phyloP scores from a whole-genome alignment of 2,888 invertebrate genomes.

The Apodemia hepburni region DNA sequence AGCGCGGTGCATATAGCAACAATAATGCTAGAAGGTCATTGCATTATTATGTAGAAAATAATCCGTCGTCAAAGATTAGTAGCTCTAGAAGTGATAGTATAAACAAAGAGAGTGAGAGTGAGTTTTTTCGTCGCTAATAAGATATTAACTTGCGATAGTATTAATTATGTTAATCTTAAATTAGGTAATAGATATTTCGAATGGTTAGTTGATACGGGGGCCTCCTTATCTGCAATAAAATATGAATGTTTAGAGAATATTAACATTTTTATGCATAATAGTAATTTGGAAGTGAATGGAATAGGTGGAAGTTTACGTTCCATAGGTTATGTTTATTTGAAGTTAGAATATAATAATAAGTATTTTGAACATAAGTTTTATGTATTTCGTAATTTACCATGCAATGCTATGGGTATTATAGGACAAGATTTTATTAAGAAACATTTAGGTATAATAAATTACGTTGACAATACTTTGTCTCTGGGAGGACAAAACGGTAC shows the following conservation, averaged over 20 bases:
- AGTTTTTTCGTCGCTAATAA: slow-evolving; percentile 22
- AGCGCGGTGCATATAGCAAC: background rate
- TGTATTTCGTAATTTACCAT: slow-evolving; percentile 3
- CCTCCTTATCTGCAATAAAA: slow-evolving; percentile 24
- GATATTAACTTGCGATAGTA: slow-evolving; percentile 21
- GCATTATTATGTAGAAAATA: too few species aligned
- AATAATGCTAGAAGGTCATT: too few species aligned
- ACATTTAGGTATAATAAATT: too few species aligned
- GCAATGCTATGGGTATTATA: slow-evolving; percentile 3
- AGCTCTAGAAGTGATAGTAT: background rate
- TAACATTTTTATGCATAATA: slow-evolving; percentile 16
- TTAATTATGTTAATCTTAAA: slow-evolving; percentile 20
- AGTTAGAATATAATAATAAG: background rate
- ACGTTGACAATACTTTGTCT: too few species aligned
- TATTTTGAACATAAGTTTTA: slow-evolving; percentile 9
- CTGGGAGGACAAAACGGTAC: too few species aligned
- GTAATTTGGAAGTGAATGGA: slow-evolving; percentile 17
- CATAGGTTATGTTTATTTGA: slow-evolving; percentile 5
- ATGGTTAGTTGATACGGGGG: slow-evolving; percentile 26
- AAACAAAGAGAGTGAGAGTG: background rate
- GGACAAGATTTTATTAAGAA: slow-evolving; percentile 10
- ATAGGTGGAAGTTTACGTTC: slow-evolving; percentile 19
- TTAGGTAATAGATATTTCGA: slow-evolving; percentile 15
- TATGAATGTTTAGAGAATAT: slow-evolving; percentile 6
- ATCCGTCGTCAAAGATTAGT: background rate